Evolutionary conservation across 1,140 invertebrate genomes (phyloP), one percentile per base, ranked within the genome.

Genomic region (Dreissena rostriformis): DNA sequence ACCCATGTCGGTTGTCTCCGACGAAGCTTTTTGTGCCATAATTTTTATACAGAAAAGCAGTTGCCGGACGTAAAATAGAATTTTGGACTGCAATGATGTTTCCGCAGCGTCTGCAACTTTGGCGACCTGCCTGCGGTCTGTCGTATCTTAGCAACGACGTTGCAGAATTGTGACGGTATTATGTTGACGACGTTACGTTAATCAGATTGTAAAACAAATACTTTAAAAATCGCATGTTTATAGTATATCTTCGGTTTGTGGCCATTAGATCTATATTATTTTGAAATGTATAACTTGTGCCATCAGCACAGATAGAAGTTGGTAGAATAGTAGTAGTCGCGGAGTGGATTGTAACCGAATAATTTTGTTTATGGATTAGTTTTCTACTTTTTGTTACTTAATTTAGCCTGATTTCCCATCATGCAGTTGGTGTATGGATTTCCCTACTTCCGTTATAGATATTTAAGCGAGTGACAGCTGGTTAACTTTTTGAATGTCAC

Each of bases 391-490:
- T 6, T 61, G 29, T 51, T 28, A n/a, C 79, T 85, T 79, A 65
- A 79, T 53, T 65, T 79, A 85, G 83, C 26, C 71, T 65, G 22
- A 63, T 57, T 22, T 74, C 83, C 83, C 83, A 79, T 49, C 22
- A 85, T 85, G 70, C 83, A 75, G 26, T 24, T 28, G 17, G 2
- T 6, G 19, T 29, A n/a, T 22, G 79, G 53, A 81, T 22, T 81
- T 72, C 55, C 79, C 49, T n/a, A 82, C 72, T 82, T 82, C 80
- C 80, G 80, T 82, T 82, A 82, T 82, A 82, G 12, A 52, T 82
- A 74, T 74, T 82, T 39, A 2, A 5, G 39, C 39, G 39, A 39
- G 39, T 39, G 39, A 39, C 39, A 39, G 39, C 39, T 39, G 39
- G 39, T 39, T 39, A 8, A 5, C 39, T 39, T 5, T 39, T 2